Base-by-base conservation (phyloP, 1,140 invertebrate genomes). In the Temnothorax curvispinosus region DNA sequence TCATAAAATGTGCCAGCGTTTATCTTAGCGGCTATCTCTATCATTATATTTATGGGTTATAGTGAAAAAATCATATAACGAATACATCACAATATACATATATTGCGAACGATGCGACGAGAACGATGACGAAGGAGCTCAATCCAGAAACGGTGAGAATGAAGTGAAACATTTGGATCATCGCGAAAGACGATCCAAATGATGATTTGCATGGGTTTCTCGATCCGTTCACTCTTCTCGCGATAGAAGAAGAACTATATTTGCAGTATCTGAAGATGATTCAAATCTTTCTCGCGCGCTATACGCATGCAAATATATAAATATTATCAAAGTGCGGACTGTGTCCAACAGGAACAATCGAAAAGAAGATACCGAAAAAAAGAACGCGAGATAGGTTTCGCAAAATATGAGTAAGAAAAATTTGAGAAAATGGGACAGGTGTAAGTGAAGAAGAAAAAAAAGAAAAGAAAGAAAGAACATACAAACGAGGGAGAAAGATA, bases 151-250 rank as follows among this genome's bases (percentile, higher is more conserved):
- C 32, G n/a, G 4, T 74, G 38, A 74, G 27, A 72, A 58, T 60
- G 18, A 54, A 50, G 38, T 18, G 35, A 74, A n/a, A 74, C 52
- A 64, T 58, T 44, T 35, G 27, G 27, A 44, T 58, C 38, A 67
- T 50, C 64, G 41, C 64, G 41, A 11, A 47, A 60, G 52, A 74
- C 41, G 21, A 21, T 21, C 21, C 21, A 21, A 21, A 21, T 21
- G 21, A 21, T 44, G 67, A 75, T 38, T 84, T 60, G 80, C 69
- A 71, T 44, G 69, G 32, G 15, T 84, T 75, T 74, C 41, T 72
- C 69, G 54, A 60, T 84, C 69, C 54, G 80, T 84, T 74, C 54
- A 21, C 69, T 60, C 69, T 75, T 84, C 80, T 74, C n/a, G 41
- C 27, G 38, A 82, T 27, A 72, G 52, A 44, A 44, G 9, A 21